Base-by-base conservation (phyloP, 1,140 invertebrate species). In the Drosophila mojavensis region DNA sequence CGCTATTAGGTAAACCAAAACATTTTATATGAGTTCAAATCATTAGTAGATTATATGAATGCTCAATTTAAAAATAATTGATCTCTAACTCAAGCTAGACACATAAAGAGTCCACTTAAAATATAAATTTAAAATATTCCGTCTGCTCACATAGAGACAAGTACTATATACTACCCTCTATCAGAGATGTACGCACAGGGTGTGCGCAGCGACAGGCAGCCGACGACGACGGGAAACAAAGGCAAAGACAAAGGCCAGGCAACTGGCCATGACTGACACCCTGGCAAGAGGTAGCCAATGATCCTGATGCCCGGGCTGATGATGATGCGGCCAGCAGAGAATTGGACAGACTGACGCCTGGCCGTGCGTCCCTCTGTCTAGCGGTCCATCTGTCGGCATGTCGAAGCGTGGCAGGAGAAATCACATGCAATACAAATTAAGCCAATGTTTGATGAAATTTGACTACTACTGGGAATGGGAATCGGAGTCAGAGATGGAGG, bases 231-330 rank as follows among this genome's bases (percentile, higher is more conserved):
- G 28, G 5, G 2, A 30, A 70, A 70, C 71, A 63, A 63, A 75
- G 66, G 66, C 71, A 63, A 63, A 75, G 66, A 58, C 71, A 63
- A 74, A 62, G 71, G 54, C 43, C 45, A 56, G 43, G 59, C 53
- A 75, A 61, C 64, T 73, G 64, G 55, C 39, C 56, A 60, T 47
- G 62, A 65, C 53, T 47, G 53, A 65, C 59, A 55, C 20, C 61
- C 61, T 24, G 41, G n/a, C 30, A 47, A 50, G 36, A 30, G 24
- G 41, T 30, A 28, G 56, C 24, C 13, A 15, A 45, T 59, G 30
- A 55, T 55, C 26, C 20, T 28, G 56, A 43, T 48, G 28, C 33
- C 26, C 36, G 54, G 54, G 39, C 36, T 50, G 43, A 28, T 65
- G 62, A 26, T 59, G 36, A 60, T 20, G 63, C 24, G 39, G 28